Base-by-base conservation (phyloP, 2,888 invertebrate species). In the Antitype chi region DNA sequence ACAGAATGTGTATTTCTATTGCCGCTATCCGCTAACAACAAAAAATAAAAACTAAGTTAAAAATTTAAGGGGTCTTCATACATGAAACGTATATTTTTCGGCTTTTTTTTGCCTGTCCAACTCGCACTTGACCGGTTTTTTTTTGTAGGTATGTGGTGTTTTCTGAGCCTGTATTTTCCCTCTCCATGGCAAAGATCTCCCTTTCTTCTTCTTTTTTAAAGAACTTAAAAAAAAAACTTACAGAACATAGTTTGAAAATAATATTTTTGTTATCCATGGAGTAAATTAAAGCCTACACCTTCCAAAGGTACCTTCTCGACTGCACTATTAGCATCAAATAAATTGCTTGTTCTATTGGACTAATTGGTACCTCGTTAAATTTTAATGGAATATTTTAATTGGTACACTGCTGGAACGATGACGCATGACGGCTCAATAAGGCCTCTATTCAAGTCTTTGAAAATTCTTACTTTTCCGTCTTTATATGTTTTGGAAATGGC, bases 201-300 rank as follows among this genome's bases (percentile, higher is more conserved):
- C 5, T 38, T 38, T 60, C 25, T 5, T 15, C 6, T 43, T 11
- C 9, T 43, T 11, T 25, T 2, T 64, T 7, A 67, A 20, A 47
- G 3, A 32, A 71, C 20, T 17, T 55, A n/a, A 55, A 43, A 15
- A 63, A 43, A 76, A 74, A 74, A 82, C 84, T 84, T 67, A 84
- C 84, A 25, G 70, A 64, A 57, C 72, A 80, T 75, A 76, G 13
- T 74, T 32, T 82, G 7, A 75, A 23, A 25, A 79, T 23, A 25
- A 62, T 53, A 60, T 32, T 67, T 64, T 62, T 53, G 64, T n/a
- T 62, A 28, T 74, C 82, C 84, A 85, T 85, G 47, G 52, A 76
- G 28, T 20, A 25, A 1, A 49, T 38, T 25, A 28, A 0, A 52
- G 20, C 32, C 67, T 81, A 25, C 17, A 4, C 32, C 20, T 43